Conservation (phyloP, 92 coral and sea anemone species). For the Phenganax stokvisi region DNA sequence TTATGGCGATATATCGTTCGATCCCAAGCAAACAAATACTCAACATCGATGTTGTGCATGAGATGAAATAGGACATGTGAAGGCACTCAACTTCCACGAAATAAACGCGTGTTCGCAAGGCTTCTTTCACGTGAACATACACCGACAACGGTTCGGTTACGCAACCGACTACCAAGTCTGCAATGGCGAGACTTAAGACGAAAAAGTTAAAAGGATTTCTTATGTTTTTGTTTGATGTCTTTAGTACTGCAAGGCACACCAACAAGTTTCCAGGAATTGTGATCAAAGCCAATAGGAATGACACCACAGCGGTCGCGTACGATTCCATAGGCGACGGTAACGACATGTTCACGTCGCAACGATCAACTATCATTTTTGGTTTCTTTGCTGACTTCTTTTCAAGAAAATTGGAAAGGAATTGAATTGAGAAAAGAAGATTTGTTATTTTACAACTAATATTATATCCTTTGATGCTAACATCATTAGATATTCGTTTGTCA, state of each 20-base stretch:
- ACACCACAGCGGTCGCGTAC: slow-evolving; percentile 4
- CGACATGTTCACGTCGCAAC: neutral
- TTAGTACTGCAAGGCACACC: slow-evolving; percentile 52
- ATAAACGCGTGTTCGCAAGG: slow-evolving; percentile 20
- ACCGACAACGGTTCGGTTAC: slow-evolving; percentile 57
- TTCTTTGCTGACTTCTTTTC: neutral
- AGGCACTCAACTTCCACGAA: slow-evolving; percentile 16
- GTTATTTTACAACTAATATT: no score
- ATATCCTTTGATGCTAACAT: no score
- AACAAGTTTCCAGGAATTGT: slow-evolving; percentile 54
- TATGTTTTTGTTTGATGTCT: slow-evolving; percentile 50
- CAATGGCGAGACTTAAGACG: slow-evolving; percentile 55
- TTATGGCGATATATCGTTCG: slow-evolving; percentile 56
- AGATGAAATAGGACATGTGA: slow-evolving; percentile 55
- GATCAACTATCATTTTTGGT: neutral
- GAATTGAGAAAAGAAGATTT: neutral
- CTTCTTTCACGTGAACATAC: slow-evolving; percentile 48
- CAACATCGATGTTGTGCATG: slow-evolving; percentile 56
- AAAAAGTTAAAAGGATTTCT: slow-evolving; percentile 54
- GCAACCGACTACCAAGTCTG: slow-evolving; percentile 57
- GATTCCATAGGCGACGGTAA: neutral
- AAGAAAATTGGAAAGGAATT: neutral
- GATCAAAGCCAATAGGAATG: slow-evolving; percentile 39
- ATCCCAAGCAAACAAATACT: slow-evolving; percentile 51
- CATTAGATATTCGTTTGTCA: no score